Base-by-base conservation (phyloP, 2,113 vertebrate species). In the Entomyzon cyanotis region DNA sequence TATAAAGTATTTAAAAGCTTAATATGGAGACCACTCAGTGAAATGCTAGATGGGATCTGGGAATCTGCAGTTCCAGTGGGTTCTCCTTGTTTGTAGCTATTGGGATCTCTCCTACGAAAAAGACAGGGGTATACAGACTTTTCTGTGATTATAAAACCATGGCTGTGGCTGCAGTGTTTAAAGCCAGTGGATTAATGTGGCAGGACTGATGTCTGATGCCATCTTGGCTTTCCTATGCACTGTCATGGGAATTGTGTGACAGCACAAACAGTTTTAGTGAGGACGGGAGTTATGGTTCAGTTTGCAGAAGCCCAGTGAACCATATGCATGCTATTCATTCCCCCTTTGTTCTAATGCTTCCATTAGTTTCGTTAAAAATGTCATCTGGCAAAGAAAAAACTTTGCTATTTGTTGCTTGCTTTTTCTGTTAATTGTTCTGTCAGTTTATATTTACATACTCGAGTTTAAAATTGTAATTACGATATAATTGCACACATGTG, bases 401-500 rank as follows among this genome's bases (percentile, higher is more conserved):
- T 47, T 76, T 7, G 23, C 67, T 87, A 25, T 71, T 89, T 84
- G 56, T 78, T 89, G 53, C 47, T 87, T 73, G 49, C 37, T 68
- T 89, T 68, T 93, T 68, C 58, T 87, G 74, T 41, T 88, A 83
- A 74, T 88, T 76, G 44, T 74, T 90, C 90, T 93, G 64, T 67
- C 79, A 44, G 59, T 67, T 93, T 83, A 55, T 73, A 79, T 94
- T 95, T 91, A 85, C 50, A 62, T 83, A 74, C 42, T 56, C 25
- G 39, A 18, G 9, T 75, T 94, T 68, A 83, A 90, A 91, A 50
- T n/a, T 46, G 13, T 52, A 90, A 67, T 86, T 90, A 63, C 59
- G 56, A 22, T 55, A 71, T 95, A 93, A 96, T 91, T 93, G 85
- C 71, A 84, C 16, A 37, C 79, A 95, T 27, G 52, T 94, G 90